Evolutionary conservation across 2,888 invertebrate species (phyloP).

Genomic region (Callosobruchus maculatus): DNA sequence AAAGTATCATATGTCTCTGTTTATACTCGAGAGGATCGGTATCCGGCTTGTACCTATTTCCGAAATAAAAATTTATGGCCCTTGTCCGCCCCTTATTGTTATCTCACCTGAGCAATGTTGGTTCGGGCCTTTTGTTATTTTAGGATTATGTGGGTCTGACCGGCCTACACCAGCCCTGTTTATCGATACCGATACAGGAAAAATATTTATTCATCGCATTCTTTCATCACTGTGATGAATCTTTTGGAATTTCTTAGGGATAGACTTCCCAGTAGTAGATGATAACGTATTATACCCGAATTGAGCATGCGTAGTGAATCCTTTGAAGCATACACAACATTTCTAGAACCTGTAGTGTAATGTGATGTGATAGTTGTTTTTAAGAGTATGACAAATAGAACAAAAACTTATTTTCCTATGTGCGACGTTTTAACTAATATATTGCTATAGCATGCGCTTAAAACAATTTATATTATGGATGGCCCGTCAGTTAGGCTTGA

Average conservation of each 20-base stretch:
- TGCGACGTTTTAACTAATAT: too few relatives aligned
- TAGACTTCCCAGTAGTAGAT: not conserved
- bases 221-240: not conserved
- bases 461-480: too few relatives aligned
- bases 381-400: too few relatives aligned
- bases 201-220: conserved; percentile 11
- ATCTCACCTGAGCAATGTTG: conserved; percentile 33
- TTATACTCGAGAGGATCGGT: conserved; percentile 17
- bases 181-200: conserved; percentile 14
- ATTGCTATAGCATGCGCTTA: too few relatives aligned
- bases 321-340: too few relatives aligned
- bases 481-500: too few relatives aligned
- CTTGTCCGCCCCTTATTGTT: conserved; percentile 17
- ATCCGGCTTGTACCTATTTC: conserved; percentile 13
- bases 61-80: not conserved
- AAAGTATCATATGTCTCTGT: conserved; percentile 12
- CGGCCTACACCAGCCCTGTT: conserved; percentile 5
- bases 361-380: too few relatives aligned
- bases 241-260: not conserved
- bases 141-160: conserved; percentile 25
- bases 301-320: too few relatives aligned
- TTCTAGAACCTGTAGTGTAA: too few relatives aligned
- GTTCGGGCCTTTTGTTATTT: conserved; percentile 30
- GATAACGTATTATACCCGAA: not conserved
- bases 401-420: too few relatives aligned